A percentile compares a stretch with the other conserved stretches of the same genome.
phyloP scores from a whole-genome alignment of 2,797 vertebrate genomes.

The Chlorospingus flavigularis region DNA sequence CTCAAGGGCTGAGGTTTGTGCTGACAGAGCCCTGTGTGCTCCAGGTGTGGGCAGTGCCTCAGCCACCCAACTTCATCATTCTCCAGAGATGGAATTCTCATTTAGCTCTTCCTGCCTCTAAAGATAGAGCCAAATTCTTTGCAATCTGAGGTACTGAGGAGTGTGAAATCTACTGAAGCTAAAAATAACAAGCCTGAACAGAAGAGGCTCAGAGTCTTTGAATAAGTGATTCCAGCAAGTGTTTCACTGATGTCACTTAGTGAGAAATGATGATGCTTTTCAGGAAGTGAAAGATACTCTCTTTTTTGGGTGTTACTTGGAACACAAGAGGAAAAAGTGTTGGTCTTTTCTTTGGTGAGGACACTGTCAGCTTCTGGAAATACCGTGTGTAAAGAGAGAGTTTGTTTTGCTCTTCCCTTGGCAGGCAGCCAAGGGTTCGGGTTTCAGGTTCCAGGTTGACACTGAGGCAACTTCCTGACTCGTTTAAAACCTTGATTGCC shows the following conservation, averaged over 20 bases:
- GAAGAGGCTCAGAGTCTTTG: not conserved
- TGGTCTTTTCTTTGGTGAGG: not conserved
- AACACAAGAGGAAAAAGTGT: not conserved
- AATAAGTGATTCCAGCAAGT: not conserved
- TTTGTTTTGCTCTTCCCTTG: conserved; percentile 3
- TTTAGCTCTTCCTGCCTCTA: not conserved
- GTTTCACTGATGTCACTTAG: not conserved
- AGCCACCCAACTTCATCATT: not conserved
- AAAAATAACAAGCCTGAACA: not conserved
- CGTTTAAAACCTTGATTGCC: not conserved
- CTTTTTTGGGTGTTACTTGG: not conserved
- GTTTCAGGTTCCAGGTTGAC: not conserved
- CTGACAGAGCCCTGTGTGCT: not conserved
- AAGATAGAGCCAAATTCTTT: not conserved
- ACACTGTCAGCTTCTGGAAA: not conserved
- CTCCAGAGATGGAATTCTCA: not conserved
- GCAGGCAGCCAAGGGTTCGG: not conserved
- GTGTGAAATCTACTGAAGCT: not conserved
- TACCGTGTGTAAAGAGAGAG: not conserved
- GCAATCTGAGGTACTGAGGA: not conserved
- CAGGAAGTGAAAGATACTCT: not conserved
- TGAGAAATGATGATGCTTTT: not conserved
- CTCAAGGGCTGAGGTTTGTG: not conserved
- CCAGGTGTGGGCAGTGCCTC: not conserved
- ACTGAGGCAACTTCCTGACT: not conserved